phyloP scores from a whole-genome alignment of 2,797 vertebrate species.

The Lagodon rhomboides region DNA sequence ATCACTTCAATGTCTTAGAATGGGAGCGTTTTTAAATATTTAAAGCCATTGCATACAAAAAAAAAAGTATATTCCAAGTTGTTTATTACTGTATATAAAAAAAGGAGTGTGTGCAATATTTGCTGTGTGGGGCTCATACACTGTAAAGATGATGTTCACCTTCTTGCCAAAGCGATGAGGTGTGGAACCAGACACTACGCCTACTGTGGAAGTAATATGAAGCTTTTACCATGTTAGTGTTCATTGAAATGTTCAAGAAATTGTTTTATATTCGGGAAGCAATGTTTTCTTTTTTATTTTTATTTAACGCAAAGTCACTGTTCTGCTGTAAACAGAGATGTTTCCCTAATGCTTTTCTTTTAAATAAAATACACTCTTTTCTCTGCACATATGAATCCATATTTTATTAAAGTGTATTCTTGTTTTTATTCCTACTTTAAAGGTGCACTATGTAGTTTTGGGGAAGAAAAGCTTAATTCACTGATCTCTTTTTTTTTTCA shows the following conservation, averaged over 20 bases:
- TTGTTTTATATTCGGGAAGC: slow-evolving; percentile 94
- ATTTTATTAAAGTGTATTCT: slow-evolving; percentile 11
- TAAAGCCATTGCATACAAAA: slow-evolving; percentile 77
- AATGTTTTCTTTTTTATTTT: slow-evolving; percentile 87
- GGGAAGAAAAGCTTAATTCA: too few relatives aligned
- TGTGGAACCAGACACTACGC: slow-evolving; percentile 86
- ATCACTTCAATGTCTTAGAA: slow-evolving; percentile 84
- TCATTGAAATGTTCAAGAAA: slow-evolving; percentile 91
- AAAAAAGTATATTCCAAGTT: slow-evolving; percentile 79
- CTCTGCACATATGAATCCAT: slow-evolving; percentile 58
- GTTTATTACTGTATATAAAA: slow-evolving; percentile 91
- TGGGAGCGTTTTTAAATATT: slow-evolving; percentile 69
- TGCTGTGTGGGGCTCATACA: slow-evolving; percentile 92
- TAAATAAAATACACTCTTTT: slow-evolving; percentile 89
- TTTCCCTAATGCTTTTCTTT: slow-evolving; percentile 84
- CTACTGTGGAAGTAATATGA: slow-evolving; percentile 89
- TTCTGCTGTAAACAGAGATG: slow-evolving; percentile 88
- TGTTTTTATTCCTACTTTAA: background rate
- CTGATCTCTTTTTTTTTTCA: too few relatives aligned
- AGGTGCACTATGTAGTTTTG: too few relatives aligned
- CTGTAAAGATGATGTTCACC: slow-evolving; percentile 89
- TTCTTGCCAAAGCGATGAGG: slow-evolving; percentile 95
- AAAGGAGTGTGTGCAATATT: slow-evolving; percentile 94
- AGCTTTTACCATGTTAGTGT: slow-evolving; percentile 93
- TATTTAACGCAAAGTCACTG: slow-evolving; percentile 95